A percentile compares a stretch with the other conserved stretches of the same genome.
phyloP scores from a whole-genome alignment of 2,888 invertebrate genomes.

The Piscicola geometra region DNA sequence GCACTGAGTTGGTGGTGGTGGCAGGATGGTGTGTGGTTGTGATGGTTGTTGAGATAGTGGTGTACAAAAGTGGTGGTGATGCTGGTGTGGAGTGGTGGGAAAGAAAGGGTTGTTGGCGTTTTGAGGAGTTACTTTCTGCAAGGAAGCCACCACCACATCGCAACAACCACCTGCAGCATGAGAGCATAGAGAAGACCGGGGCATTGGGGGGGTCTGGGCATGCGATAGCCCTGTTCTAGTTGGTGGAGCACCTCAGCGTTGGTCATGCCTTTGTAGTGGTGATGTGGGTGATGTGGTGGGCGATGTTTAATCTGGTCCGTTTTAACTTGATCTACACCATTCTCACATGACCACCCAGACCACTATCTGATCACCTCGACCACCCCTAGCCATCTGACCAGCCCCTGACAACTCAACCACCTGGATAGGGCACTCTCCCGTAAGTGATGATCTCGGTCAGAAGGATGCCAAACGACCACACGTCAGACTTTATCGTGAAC shows the following conservation, averaged over 20 bases:
- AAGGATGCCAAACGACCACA: slow-evolving; percentile 98
- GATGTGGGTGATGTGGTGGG: not conserved
- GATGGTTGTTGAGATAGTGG: too few relatives aligned
- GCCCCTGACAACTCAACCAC: slow-evolving; percentile 58
- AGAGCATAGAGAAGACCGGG: slow-evolving; percentile 92
- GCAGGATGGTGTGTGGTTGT: too few relatives aligned
- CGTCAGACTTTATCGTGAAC: slow-evolving; percentile 98
- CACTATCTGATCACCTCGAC: too few relatives aligned
- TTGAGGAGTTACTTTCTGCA: too few relatives aligned
- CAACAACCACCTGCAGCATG: slow-evolving; percentile 67
- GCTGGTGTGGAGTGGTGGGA: too few relatives aligned
- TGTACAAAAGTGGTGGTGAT: too few relatives aligned
- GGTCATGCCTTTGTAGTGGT: slow-evolving; percentile 76
- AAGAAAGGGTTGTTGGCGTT: too few relatives aligned
- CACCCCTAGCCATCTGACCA: too few relatives aligned
- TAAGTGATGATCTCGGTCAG: slow-evolving; percentile 96
- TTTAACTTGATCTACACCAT: too few relatives aligned
- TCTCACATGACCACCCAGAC: too few relatives aligned
- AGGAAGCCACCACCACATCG: slow-evolving; percentile 65
- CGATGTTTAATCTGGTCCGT: too few relatives aligned
- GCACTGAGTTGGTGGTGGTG: slow-evolving; percentile 11
- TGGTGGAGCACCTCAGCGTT: slow-evolving; percentile 98
- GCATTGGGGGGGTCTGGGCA: slow-evolving; percentile 92
- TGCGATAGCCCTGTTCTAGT: slow-evolving; percentile 98
- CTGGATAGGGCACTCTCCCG: slow-evolving; percentile 97